A percentile compares a stretch with the other conserved stretches of the same genome.
phyloP scores from a whole-genome alignment of 2,113 vertebrate species.

The Phyllopteryx taeniolatus region DNA sequence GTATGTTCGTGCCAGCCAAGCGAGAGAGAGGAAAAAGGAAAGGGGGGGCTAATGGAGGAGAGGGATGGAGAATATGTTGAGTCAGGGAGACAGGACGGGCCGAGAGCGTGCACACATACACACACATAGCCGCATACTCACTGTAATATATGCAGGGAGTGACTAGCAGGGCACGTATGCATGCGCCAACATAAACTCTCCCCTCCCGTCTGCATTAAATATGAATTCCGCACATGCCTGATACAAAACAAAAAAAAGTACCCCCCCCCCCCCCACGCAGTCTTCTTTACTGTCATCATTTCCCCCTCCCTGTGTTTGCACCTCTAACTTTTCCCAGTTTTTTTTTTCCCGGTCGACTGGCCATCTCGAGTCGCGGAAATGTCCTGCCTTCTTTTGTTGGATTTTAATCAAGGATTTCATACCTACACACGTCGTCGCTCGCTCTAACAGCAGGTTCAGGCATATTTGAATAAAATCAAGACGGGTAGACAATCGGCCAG shows the following conservation, averaged over 20 bases:
- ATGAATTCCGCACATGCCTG: constrained; percentile 64
- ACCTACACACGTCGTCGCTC: constrained; percentile 61
- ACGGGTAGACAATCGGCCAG: constrained; percentile 54
- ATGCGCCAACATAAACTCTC: constrained; percentile 15
- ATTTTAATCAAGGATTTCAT: constrained; percentile 55
- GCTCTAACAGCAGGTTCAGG: constrained; percentile 58
- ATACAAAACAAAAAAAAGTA: constrained; percentile 52
- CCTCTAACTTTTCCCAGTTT: constrained; percentile 7
- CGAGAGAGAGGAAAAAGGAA: constrained; percentile 34
- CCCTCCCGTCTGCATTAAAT: constrained; percentile 54
- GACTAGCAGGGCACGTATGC: constrained; percentile 16
- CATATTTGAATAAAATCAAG: constrained; percentile 69
- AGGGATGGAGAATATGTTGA: constrained; percentile 69
- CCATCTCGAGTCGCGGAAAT: background rate
- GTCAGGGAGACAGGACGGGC: constrained; percentile 64
- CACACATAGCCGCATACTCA: constrained; percentile 28
- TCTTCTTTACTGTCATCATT: constrained; percentile 33
- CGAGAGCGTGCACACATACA: constrained; percentile 39
- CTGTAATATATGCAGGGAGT: constrained; percentile 37
- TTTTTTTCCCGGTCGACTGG: background rate
- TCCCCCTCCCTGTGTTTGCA: constrained; percentile 10
- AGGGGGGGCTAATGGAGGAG: constrained; percentile 27
- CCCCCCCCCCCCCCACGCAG: background rate
- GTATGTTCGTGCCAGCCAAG: constrained; percentile 72
- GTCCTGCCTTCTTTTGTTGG: background rate